These are phyloP conservation scores for Mylabris phalerata DNA, from an alignment of 1,140 invertebrate species.

Conservation along the genomic window DNA sequence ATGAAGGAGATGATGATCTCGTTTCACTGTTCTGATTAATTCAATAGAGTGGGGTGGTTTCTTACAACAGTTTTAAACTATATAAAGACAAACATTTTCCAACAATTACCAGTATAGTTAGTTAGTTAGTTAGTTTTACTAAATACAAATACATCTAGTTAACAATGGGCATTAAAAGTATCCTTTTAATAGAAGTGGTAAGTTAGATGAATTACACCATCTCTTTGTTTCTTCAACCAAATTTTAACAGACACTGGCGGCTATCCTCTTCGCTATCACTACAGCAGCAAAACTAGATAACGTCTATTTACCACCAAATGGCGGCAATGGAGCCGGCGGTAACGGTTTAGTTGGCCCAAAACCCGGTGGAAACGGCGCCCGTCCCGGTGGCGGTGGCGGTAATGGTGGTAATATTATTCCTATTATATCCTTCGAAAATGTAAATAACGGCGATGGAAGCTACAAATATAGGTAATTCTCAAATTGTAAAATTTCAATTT, in stretches of 20 bases:
- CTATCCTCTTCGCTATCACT: conserved; percentile 9
- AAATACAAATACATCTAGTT: too few species aligned
- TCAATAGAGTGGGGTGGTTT: conserved; percentile 24
- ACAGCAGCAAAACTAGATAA: conserved; percentile 48
- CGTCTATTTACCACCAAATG: conserved; percentile 54
- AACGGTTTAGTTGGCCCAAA: conserved; percentile 29
- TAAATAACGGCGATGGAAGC: conserved; percentile 40
- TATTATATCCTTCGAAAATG: conserved; percentile 34
- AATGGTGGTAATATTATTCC: conserved; percentile 27
- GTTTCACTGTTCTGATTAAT: conserved; percentile 28
- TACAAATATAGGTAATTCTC: conserved; percentile 33
- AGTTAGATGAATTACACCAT: too few species aligned
- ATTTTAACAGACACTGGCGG: too few species aligned
- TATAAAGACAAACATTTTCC: conserved; percentile 25
- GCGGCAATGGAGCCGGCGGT: conserved; percentile 49
- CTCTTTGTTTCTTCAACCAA: too few species aligned
- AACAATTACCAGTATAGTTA: neutral
- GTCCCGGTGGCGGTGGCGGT: conserved; percentile 9
- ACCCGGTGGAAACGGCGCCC: conserved; percentile 15
- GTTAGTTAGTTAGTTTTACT: neutral
- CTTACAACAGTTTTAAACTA: conserved; percentile 20
- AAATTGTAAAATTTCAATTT: neutral
- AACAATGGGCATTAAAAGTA: too few species aligned
- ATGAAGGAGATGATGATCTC: conserved; percentile 24
- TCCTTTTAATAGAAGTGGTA: too few species aligned